These are phyloP conservation scores for Drosophila subquinaria DNA, from an alignment of 2,888 invertebrate species.

Conservation along the genomic window DNA sequence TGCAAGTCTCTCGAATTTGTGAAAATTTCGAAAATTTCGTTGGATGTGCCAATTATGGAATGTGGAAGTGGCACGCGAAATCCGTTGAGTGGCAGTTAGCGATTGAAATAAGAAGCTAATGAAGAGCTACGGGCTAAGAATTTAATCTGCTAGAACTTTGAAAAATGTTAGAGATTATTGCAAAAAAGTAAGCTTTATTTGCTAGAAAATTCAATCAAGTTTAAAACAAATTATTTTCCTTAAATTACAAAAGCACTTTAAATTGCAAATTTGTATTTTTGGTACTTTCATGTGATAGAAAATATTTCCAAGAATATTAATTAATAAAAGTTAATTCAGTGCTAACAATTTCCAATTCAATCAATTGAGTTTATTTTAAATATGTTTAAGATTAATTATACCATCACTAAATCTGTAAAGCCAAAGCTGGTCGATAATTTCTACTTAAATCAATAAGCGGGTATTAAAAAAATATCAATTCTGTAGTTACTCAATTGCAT, in stretches of 20 bases:
- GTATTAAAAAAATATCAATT: constrained; percentile 27
- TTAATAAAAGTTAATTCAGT: background rate
- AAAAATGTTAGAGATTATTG: background rate
- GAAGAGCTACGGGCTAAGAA: background rate
- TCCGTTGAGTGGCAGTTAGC: constrained; percentile 13
- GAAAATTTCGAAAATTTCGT: constrained; percentile 20
- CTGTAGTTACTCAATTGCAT: constrained; percentile 20
- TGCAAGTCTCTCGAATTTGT: constrained; percentile 43
- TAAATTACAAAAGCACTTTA: no score
- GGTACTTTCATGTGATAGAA: constrained; percentile 32
- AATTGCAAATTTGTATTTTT: no score
- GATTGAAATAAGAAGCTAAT: background rate
- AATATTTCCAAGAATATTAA: background rate
- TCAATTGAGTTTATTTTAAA: background rate
- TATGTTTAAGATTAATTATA: background rate
- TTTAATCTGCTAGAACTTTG: background rate
- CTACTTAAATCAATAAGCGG: background rate
- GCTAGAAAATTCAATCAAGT: background rate
- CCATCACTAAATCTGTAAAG: background rate
- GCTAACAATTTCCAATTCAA: background rate
- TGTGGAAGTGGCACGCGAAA: constrained; percentile 19
- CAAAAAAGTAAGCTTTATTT: background rate
- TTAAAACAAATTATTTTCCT: no score
- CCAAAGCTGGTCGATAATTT: constrained; percentile 1
- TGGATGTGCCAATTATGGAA: constrained; percentile 31